phyloP scores from a whole-genome alignment of 2,888 invertebrate genomes.

The Choristoneura rosaceana region DNA sequence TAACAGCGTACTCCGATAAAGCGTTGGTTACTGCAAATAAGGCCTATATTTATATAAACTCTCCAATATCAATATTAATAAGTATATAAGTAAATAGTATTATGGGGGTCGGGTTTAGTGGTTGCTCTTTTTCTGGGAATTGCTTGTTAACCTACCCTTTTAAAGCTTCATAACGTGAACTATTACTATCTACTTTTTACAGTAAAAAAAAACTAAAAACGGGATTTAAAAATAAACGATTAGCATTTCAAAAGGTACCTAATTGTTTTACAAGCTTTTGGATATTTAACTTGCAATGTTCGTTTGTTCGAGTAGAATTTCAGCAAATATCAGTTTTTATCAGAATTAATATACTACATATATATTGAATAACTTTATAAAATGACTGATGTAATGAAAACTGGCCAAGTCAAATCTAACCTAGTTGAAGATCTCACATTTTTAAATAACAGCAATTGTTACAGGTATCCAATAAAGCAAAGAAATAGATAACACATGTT shows the following conservation, averaged over 20 bases:
- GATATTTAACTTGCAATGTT: too few species aligned
- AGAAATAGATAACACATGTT: too few species aligned
- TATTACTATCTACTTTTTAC: not conserved
- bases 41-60: conserved; percentile 8
- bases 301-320: too few species aligned
- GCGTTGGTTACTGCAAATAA: conserved; percentile 32
- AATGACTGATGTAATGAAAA: too few species aligned
- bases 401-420: too few species aligned
- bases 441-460: too few species aligned
- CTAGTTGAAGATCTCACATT: too few species aligned
- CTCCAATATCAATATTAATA: conserved; percentile 6
- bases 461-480: too few species aligned
- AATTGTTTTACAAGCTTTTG: not conserved
- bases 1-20: conserved; percentile 26
- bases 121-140: not conserved
- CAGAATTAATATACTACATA: too few species aligned
- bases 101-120: not conserved
- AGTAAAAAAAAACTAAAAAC: not conserved
- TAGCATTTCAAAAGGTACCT: too few species aligned
- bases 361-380: too few species aligned
- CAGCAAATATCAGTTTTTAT: too few species aligned
- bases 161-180: not conserved
- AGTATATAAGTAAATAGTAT: not conserved
- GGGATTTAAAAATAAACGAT: not conserved
- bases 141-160: not conserved